Evolutionary conservation across 2,797 vertebrate genomes (phyloP).

Genomic region (Acanthurus tractus): DNA sequence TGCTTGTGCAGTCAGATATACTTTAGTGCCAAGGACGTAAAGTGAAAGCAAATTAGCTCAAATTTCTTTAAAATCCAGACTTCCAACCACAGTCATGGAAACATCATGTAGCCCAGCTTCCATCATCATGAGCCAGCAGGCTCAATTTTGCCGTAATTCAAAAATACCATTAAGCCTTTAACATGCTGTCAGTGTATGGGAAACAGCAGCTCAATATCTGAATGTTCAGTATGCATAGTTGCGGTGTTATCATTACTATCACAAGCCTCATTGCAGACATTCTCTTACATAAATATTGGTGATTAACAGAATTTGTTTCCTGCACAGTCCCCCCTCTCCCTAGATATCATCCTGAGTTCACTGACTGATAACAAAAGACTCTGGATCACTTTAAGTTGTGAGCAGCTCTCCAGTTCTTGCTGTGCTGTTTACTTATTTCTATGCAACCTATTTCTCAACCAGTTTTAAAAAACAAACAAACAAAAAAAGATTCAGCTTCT

Average conservation of each 20-base stretch:
- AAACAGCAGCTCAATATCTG: neutral
- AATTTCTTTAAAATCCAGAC: slow-evolving; percentile 56
- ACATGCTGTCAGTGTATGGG: slow-evolving; percentile 6
- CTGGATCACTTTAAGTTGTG: neutral
- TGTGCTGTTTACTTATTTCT: neutral
- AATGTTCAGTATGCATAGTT: neutral
- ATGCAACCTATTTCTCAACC: neutral
- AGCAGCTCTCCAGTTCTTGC: neutral
- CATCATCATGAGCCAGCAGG: slow-evolving; percentile 33
- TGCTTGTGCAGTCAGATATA: slow-evolving; percentile 23
- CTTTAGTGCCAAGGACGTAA: slow-evolving; percentile 43
- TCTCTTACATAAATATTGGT: neutral
- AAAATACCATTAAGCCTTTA: slow-evolving; percentile 52
- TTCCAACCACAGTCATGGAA: slow-evolving; percentile 63
- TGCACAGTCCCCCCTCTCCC: neutral
- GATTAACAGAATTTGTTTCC: neutral
- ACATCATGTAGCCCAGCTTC: slow-evolving; percentile 39
- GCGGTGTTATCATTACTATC: too few species aligned
- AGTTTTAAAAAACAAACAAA: neutral
- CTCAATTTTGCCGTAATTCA: slow-evolving; percentile 49
- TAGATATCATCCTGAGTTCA: neutral
- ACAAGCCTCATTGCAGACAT: neutral
- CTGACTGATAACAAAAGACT: neutral
- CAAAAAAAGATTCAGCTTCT: too few species aligned
- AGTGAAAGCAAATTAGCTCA: slow-evolving; percentile 51